Base-by-base conservation (phyloP, 1,140 invertebrate genomes). In the Eueides isabella region DNA sequence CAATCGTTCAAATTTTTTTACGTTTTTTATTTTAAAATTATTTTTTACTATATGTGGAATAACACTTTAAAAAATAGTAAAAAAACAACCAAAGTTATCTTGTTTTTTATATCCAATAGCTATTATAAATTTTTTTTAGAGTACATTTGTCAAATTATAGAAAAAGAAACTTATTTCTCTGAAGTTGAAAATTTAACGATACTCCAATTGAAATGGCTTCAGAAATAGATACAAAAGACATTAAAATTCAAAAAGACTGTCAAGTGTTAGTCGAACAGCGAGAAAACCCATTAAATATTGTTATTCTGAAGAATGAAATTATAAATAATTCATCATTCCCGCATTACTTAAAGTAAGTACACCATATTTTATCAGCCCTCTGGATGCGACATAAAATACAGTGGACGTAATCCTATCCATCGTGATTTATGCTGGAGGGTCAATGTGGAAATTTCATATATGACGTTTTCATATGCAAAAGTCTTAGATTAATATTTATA, bases 351-450 rank as follows among this genome's bases (percentile, higher is more conserved):
- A 83, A 80, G 81, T 90, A 87, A 89, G 87, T 90, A 87, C 78
- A 85, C 81, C 84, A 91, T 91, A 91, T 87, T 89, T 91, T 85
- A 91, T 81, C 74, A 75, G 80, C 83, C 86, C 85, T 89, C 81
- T 84, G 80, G 80, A 82, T 84, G 80, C 84, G 86, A 91, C 88
- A 77, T 91, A 88, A 91, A 90, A 91, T 88, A 91, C 86, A 87
- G 88, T 82, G 82, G 79, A 83, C 85, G 83, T 91, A 89, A 90
- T 89, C 88, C 88, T 87, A 89, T 91, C 88, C 84, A 90, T 91
- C 80, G 82, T 90, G 88, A 91, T 90, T 90, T 91, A 90, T 89
- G 83, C 80, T 79, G 81, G 79, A 86, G 85, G 87, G 88, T 86
- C 87, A 90, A 77, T 84, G 83, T 84, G 77, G 84, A 81, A 86